Conservation (phyloP, 2,888 invertebrate genomes). For the Smittia aterrima region DNA sequence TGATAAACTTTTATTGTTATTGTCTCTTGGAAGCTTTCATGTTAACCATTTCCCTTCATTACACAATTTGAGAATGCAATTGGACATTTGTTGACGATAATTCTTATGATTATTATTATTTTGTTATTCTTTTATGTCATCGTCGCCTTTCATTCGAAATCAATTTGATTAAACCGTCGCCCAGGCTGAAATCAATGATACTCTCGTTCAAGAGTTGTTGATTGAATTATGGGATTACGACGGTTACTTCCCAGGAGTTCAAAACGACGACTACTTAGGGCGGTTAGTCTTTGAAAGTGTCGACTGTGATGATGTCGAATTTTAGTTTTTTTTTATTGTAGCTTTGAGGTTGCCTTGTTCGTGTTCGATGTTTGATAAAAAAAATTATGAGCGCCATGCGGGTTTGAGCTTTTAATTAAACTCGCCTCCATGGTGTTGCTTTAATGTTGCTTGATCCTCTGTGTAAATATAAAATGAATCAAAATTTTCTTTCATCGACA, state of each 20-base stretch:
- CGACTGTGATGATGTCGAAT: not conserved
- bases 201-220: conserved; percentile 70
- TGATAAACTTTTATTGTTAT: not conserved
- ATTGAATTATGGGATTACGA: conserved; percentile 83
- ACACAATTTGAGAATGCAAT: not conserved
- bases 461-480: not conserved
- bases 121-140: not conserved
- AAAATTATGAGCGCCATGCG: too few species aligned
- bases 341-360: too few species aligned
- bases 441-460: not conserved
- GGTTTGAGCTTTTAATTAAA: too few species aligned
- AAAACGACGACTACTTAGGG: conserved; percentile 80
- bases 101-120: not conserved
- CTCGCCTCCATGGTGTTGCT: not conserved
- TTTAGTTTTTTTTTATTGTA: too few species aligned
- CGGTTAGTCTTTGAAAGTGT: conserved; percentile 60
- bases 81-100: not conserved
- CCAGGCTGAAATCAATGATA: conserved; percentile 74
- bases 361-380: too few species aligned
- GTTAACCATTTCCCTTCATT: not conserved
- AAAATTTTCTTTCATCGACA: too few species aligned
- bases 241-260: conserved; percentile 71
- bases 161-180: conserved; percentile 14
- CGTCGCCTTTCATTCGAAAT: too few species aligned
- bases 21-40: not conserved